A percentile compares a stretch with the other conserved stretches of the same genome.
Conservation (phyloP, 2,113 vertebrate species). For the Felis chaus region DNA sequence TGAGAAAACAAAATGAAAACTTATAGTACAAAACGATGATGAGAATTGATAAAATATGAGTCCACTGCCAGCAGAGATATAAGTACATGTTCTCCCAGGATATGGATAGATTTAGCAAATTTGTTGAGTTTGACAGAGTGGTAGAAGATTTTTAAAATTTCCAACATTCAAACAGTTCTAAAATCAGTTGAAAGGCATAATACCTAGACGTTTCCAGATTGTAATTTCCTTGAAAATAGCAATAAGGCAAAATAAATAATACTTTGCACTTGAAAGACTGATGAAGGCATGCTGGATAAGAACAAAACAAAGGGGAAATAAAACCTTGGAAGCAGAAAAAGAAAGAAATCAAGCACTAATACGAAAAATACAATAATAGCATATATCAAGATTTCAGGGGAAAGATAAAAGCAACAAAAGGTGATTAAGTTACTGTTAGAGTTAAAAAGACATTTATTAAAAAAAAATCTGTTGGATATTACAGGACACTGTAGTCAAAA, state of each 20-base stretch:
- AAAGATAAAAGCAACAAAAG: background rate
- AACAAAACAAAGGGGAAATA: background rate
- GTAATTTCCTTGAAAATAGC: background rate
- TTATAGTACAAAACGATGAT: background rate
- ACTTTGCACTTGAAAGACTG: background rate
- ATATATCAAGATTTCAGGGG: background rate
- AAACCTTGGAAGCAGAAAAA: background rate
- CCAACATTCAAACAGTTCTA: background rate
- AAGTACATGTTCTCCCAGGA: background rate
- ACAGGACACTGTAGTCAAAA: background rate
- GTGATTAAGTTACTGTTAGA: background rate
- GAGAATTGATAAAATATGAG: background rate
- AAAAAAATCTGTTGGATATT: background rate
- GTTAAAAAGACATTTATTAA: background rate
- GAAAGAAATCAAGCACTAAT: too few relatives aligned
- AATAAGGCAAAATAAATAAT: background rate
- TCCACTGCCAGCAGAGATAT: background rate
- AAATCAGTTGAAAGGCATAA: background rate
- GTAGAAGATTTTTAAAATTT: background rate
- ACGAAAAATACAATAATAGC: background rate
- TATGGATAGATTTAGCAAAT: background rate
- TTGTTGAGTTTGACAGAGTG: background rate
- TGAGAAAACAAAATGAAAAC: constrained; percentile 1
- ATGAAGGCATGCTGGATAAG: background rate
- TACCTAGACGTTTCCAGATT: background rate